Base-by-base conservation (phyloP, 1,140 invertebrate genomes). In the Asobara japonica region DNA sequence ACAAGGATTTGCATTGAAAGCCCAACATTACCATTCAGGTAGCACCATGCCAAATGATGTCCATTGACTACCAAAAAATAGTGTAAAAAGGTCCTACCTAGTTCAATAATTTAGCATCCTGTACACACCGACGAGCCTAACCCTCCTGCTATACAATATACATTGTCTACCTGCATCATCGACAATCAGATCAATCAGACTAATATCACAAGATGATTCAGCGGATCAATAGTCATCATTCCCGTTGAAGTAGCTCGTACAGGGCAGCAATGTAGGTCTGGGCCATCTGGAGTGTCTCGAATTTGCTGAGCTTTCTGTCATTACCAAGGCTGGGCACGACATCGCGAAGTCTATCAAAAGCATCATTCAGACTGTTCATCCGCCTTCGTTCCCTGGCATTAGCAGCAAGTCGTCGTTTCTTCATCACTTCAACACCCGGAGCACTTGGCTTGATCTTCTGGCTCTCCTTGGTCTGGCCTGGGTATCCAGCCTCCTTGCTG, bases 331-430 rank as follows among this genome's bases (percentile, higher is more conserved):
- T 90, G 0, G 93, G 94, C 41, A 95, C 91, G 5, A 94, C 93
- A 72, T 92, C 90, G 20, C 94, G 84, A 11, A 95, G 83, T 71
- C 89, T 85, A 80, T 95, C 94, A 82, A 95, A 96, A 0, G 94
- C 94, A 56, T 93, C 92, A 80, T 95, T 95, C 33, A 96, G 82
- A 13, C 93, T 93, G 79, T 94, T 94, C 94, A 96, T 96, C 18
- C 94, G 86, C 73, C 93, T 87, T 22, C 94, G 85, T 85, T 96
- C 94, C 2, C 92, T 84, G 0, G 94, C 94, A 84, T 96, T 95
- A 0, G 94, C 94, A 0, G 93, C 93, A 18, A 94, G 84, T 25
- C 94, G 83, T 27, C 93, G 78, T 62, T 89, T 86, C 66, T 88
- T 88, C 65, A 91, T 76, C 2, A 91, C 87, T 2, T 88, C 89